These are phyloP conservation scores for Whitmania pigra DNA, from an alignment of 1,140 invertebrate genomes.

Conservation along the genomic window DNA sequence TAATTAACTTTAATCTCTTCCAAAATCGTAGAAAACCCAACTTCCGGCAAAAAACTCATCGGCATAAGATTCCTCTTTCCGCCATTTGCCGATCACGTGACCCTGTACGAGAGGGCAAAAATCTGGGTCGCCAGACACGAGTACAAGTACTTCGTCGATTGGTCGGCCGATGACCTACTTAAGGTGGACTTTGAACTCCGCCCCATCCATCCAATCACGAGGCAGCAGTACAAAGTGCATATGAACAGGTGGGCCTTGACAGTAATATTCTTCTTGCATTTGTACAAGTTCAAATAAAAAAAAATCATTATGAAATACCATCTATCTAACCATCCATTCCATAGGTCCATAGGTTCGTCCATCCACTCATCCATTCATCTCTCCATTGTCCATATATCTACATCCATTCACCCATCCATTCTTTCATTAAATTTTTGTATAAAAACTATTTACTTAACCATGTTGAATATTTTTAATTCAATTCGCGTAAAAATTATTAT, in stretches of 20 bases:
- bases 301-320: not conserved
- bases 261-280: no score
- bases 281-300: not conserved
- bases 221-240: constrained; percentile 26
- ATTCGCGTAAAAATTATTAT: no score
- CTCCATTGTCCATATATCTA: not conserved
- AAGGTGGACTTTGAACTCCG: constrained; percentile 22
- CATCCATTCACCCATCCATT: not conserved
- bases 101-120: constrained; percentile 21
- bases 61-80: constrained; percentile 25
- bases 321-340: not conserved
- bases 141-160: constrained; percentile 28
- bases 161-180: constrained; percentile 26
- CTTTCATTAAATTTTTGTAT: no score
- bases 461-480: no score
- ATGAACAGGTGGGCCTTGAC: constrained; percentile 27
- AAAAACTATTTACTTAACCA: no score
- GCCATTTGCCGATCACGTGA: constrained; percentile 23
- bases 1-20: not conserved
- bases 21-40: not conserved
- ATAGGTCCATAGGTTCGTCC: not conserved
- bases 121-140: constrained; percentile 27
- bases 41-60: constrained; percentile 21
- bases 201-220: constrained; percentile 24
- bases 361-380: not conserved